phyloP scores from a whole-genome alignment of 2,888 invertebrate species.

The Nomada lathburiana region DNA sequence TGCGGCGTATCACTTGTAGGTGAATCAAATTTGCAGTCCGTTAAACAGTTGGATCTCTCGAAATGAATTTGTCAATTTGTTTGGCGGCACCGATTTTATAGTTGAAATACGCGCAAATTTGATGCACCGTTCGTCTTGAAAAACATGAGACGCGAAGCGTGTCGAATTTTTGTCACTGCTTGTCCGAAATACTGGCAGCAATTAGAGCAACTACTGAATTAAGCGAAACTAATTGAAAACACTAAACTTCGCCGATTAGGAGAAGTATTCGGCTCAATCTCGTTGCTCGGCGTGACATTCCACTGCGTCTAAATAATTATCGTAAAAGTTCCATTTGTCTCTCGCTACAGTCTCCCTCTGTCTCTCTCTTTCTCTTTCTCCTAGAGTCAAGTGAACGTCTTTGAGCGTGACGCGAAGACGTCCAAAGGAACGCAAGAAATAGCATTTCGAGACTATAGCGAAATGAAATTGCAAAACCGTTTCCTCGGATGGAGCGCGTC shows the following conservation, averaged over 20 bases:
- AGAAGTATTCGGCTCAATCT: neutral
- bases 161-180: no score
- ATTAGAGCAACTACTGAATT: no score
- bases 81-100: no score
- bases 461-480: slow-evolving; percentile 53
- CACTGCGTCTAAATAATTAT: slow-evolving; percentile 40
- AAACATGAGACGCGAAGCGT: no score
- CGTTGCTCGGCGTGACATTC: neutral
- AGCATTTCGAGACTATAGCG: slow-evolving; percentile 47
- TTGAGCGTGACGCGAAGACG: slow-evolving; percentile 43
- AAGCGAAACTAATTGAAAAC: neutral
- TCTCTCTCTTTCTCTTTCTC: neutral
- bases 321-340: slow-evolving; percentile 51
- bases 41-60: no score
- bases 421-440: slow-evolving; percentile 13
- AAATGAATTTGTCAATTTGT: no score
- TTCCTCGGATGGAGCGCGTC: slow-evolving; percentile 9
- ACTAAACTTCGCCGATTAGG: neutral
- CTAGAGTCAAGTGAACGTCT: slow-evolving; percentile 20
- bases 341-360: neutral
- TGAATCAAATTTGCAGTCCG: no score
- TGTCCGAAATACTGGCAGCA: no score
- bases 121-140: no score
- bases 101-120: no score
- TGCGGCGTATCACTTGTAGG: no score